Evolutionary conservation across 2,888 invertebrate genomes (phyloP), one percentile per base, ranked within the genome.

Genomic region (Acronicta alni): DNA sequence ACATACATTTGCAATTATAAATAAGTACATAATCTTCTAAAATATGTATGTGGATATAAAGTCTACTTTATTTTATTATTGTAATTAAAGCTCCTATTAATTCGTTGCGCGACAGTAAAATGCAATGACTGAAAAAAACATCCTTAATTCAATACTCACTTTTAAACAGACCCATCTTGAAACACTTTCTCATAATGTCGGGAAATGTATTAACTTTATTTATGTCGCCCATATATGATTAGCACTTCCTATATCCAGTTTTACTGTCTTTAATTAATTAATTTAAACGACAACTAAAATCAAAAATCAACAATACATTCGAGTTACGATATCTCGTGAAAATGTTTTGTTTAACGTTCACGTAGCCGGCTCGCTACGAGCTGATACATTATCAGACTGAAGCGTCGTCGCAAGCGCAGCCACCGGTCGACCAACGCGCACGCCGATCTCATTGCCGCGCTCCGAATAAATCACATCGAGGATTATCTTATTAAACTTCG

Each of bases 91-190:
- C 35, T n/a, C 5, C 1, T 14, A n/a, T 14, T 35, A 8, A 6
- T 6, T 1, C 12, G 12, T 35, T 35, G 0, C 6, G n/a, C n/a
- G 35, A 35, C 35, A 35, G n/a, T n/a, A 35, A 5, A 14, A 35
- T 0, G 38, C n/a, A 44, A 6, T 38, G 10, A 17, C 17, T 37
- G 18, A 30, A 54, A 38, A 35, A 55, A 32, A 16, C 3, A 23
- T 39, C n/a, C 23, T 37, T 43, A 63, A 48, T 51, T 41, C 14
- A 47, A 67, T 79, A 93, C 93, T 93, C 80, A 94, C 94, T 92
- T 81, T 92, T 93, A 49, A 93, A 93, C 54, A 94, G 86, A 59
- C 93, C 92, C 92, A 93, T 93, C 83, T 94, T 94, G 84, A 94
- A 93, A 78, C 90, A 93, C 88, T 92, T 93, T 86, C 92, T 84